Conservation (phyloP, 2,113 vertebrate species). For the Phodopus roborovskii region DNA sequence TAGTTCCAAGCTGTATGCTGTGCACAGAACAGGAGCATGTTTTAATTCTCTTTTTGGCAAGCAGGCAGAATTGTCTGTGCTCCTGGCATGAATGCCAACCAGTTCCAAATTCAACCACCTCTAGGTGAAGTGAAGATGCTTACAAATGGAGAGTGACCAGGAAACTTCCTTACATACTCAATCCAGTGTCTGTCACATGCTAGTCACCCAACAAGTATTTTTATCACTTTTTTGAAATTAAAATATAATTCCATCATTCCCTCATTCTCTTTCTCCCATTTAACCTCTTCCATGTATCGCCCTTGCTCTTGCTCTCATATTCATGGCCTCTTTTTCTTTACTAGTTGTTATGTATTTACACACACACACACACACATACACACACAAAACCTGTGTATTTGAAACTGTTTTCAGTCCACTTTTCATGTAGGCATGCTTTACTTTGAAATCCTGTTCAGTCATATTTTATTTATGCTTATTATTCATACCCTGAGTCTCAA, state of each 20-base stretch:
- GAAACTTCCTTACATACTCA: neutral
- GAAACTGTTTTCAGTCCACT: conserved; percentile 30
- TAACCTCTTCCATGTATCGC: neutral
- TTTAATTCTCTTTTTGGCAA: conserved; percentile 57
- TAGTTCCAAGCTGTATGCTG: neutral
- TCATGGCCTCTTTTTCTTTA: neutral
- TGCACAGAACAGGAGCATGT: neutral
- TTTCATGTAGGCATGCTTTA: conserved; percentile 37
- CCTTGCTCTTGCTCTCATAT: neutral
- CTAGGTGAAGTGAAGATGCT: neutral
- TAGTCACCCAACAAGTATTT: neutral
- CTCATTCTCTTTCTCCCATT: neutral
- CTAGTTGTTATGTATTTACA: neutral
- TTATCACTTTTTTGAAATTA: neutral
- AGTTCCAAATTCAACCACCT: conserved; percentile 4
- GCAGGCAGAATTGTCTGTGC: conserved; percentile 13
- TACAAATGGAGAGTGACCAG: neutral
- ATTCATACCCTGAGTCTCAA: conserved; percentile 46
- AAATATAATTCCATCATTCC: neutral
- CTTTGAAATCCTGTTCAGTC: conserved; percentile 64
- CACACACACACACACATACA: neutral
- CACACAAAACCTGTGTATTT: neutral
- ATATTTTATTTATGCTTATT: conserved; percentile 60
- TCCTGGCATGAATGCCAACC: neutral
- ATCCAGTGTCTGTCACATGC: neutral